Evolutionary conservation across 2,797 vertebrate species (phyloP).

Genomic region (Distichodus sexfasciatus): DNA sequence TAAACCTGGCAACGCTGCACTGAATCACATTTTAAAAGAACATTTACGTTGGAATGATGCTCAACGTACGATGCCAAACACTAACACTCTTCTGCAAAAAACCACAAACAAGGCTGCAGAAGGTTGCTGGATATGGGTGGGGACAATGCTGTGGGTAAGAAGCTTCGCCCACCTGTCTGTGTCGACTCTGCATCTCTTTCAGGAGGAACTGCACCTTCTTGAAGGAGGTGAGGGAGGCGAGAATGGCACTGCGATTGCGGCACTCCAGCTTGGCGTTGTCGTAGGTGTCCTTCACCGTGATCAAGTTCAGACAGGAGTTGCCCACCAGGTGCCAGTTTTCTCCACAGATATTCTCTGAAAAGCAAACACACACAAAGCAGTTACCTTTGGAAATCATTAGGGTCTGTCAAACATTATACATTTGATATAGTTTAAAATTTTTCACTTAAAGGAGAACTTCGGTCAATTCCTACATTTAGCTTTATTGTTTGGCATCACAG

Average conservation of each 20-base stretch:
- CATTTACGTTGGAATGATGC: no score
- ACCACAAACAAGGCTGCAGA: no score
- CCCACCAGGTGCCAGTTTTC: constrained; percentile 92
- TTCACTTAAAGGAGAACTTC: no score
- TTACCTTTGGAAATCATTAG: background rate
- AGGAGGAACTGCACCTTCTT: constrained; percentile 96
- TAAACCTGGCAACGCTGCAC: no score
- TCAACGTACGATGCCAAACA: no score
- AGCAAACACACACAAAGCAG: background rate
- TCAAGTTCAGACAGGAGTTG: constrained; percentile 91
- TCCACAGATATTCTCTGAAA: constrained; percentile 91
- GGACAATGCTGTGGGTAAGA: background rate
- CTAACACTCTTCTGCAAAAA: no score
- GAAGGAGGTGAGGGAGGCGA: constrained; percentile 91
- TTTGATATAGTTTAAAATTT: no score
- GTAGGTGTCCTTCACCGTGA: constrained; percentile 86
- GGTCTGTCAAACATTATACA: no score
- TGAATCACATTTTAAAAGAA: no score
- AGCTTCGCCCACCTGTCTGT: constrained; percentile 76
- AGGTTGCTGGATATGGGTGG: background rate
- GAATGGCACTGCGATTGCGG: constrained; percentile 81
- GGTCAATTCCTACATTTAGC: no score
- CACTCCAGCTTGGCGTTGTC: constrained; percentile 94
- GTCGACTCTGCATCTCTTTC: constrained; percentile 90
- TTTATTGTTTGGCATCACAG: no score